phyloP scores from a whole-genome alignment of 2,888 invertebrate genomes.

The Petrophora chlorosata region DNA sequence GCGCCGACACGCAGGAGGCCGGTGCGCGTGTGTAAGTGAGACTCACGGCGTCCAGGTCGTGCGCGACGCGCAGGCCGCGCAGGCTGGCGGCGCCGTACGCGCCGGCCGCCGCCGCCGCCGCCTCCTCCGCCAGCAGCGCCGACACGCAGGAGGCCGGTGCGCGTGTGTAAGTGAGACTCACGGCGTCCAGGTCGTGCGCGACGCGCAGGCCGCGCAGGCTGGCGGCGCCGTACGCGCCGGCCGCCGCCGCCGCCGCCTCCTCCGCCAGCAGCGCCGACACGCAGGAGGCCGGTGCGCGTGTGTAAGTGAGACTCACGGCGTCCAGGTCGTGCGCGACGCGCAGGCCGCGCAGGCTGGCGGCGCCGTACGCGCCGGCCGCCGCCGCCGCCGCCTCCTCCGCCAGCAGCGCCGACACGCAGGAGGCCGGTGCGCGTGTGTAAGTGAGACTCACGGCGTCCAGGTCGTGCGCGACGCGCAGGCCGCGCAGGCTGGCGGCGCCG shows the following conservation, averaged over 20 bases:
- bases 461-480: conserved; percentile 89
- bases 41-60: too few species aligned
- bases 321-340: conserved; percentile 90
- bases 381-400: too few species aligned
- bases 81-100: conserved; percentile 88
- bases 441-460: conserved; percentile 73
- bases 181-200: conserved; percentile 83
- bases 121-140: conserved; percentile 92
- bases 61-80: conserved; percentile 92
- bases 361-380: too few species aligned
- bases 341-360: conserved; percentile 88
- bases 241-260: conserved; percentile 88
- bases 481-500: conserved; percentile 89
- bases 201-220: conserved; percentile 91
- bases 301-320: too few species aligned
- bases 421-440: too few species aligned
- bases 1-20: conserved; percentile 94
- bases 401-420: too few species aligned
- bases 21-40: too few species aligned
- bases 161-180: too few species aligned
- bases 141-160: conserved; percentile 96
- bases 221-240: conserved; percentile 87
- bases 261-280: conserved; percentile 92
- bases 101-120: conserved; percentile 84
- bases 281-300: conserved; percentile 96